A percentile compares a stretch with the other conserved stretches of the same genome.
Conservation (phyloP, 2,888 invertebrate genomes). For the Syritta pipiens region DNA sequence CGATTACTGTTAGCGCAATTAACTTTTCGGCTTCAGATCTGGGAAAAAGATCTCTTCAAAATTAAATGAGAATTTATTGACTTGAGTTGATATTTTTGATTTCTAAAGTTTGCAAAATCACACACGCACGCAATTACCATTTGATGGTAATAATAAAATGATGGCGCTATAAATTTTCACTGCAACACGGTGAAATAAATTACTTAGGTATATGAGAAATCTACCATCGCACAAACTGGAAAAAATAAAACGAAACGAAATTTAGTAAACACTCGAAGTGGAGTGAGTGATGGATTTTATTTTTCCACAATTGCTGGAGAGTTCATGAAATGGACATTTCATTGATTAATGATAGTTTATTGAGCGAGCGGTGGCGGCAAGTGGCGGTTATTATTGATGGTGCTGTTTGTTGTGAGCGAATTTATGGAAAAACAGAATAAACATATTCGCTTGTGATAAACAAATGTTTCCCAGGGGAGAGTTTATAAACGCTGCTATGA, state of each 20-base stretch:
- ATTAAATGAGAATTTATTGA: constrained; percentile 32
- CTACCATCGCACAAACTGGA: no score
- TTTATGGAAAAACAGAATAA: constrained; percentile 5
- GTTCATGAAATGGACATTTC: constrained; percentile 36
- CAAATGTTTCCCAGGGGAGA: no score
- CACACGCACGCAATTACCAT: not conserved
- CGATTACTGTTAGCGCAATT: constrained; percentile 6
- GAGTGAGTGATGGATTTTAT: constrained; percentile 24
- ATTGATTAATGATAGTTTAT: constrained; percentile 39
- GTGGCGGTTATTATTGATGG: not conserved
- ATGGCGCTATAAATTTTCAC: constrained; percentile 30
- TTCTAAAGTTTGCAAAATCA: constrained; percentile 8
- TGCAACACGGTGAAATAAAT: constrained; percentile 25
- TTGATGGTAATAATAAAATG: constrained; percentile 17
- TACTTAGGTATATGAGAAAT: constrained; percentile 23
- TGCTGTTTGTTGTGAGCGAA: not conserved
- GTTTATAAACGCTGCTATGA: no score
- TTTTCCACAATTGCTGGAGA: constrained; percentile 15
- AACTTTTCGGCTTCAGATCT: not conserved
- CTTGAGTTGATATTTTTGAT: constrained; percentile 37
- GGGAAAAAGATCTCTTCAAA: not conserved
- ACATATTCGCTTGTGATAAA: constrained; percentile 20
- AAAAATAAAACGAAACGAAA: no score
- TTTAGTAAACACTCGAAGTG: no score
- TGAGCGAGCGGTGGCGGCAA: not conserved